Conservation (phyloP, 2,797 vertebrate genomes). For the Gallinago solitaria region DNA sequence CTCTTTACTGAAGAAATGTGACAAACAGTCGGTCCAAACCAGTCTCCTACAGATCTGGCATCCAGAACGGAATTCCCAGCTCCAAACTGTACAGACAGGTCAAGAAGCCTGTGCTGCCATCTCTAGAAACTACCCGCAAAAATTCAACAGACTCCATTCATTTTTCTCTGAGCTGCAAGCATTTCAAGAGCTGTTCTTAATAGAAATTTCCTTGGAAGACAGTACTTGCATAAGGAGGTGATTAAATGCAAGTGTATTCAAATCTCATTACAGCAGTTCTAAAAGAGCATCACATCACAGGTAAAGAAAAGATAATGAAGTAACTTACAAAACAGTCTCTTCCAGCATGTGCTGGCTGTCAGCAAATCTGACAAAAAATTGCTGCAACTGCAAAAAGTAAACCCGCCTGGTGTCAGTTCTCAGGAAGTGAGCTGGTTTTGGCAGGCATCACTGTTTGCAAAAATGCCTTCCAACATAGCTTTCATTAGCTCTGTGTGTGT, state of each 20-base stretch:
- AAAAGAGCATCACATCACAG: neutral
- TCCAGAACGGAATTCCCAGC: neutral
- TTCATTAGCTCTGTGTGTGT: constrained; percentile 19
- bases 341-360: neutral
- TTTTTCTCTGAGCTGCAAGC: neutral
- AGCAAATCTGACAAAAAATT: constrained; percentile 27
- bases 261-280: neutral
- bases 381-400: constrained; percentile 30
- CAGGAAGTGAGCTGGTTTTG: neutral
- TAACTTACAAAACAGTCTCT: neutral
- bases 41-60: neutral
- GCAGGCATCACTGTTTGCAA: constrained; percentile 11
- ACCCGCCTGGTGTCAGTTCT: neutral
- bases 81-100: neutral
- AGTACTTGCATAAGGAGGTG: neutral
- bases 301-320: constrained; percentile 19
- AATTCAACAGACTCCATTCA: neutral
- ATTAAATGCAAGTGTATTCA: neutral
- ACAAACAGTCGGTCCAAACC: neutral
- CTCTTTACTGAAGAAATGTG: neutral
- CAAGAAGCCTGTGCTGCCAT: neutral
- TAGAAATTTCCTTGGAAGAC: neutral
- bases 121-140: neutral
- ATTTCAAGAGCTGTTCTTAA: neutral
- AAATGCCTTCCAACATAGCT: constrained; percentile 15